These are phyloP conservation scores for Patella pellucida DNA, from an alignment of 2,888 invertebrate genomes.

Conservation along the genomic window DNA sequence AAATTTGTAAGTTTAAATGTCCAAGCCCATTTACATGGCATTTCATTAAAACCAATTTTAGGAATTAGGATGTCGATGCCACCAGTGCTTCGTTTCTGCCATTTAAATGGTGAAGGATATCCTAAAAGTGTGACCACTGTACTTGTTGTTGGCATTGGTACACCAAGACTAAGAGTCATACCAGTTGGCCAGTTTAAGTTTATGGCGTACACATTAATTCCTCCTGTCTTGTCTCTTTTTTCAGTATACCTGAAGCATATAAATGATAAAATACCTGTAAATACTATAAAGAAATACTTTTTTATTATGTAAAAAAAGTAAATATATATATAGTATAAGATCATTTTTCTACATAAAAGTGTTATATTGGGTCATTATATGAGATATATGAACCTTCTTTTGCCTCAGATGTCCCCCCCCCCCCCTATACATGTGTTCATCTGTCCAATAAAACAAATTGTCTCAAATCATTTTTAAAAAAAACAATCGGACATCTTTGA, in stretches of 20 bases:
- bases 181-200: constrained; percentile 80
- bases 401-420: no score
- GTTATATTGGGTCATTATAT: no score
- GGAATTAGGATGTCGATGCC: constrained; percentile 51
- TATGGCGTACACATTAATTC: constrained; percentile 77
- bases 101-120: constrained; percentile 41
- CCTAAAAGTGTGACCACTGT: constrained; percentile 74
- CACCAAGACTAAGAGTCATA: constrained; percentile 74
- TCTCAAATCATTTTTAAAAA: no score
- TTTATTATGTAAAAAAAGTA: no score
- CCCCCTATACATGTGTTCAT: no score
- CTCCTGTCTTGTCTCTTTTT: constrained; percentile 30
- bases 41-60: constrained; percentile 24
- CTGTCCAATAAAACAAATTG: no score
- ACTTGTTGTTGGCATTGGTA: constrained; percentile 62
- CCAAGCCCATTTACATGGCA: constrained; percentile 41
- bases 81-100: constrained; percentile 24
- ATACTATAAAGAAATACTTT: no score
- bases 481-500: no score
- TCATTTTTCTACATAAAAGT: no score
- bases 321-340: no score
- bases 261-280: not conserved
- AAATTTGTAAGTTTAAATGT: constrained; percentile 39
- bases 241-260: constrained; percentile 57
- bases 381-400: no score